phyloP scores from a whole-genome alignment of 2,113 vertebrate genomes.

The Cairina moschata region DNA sequence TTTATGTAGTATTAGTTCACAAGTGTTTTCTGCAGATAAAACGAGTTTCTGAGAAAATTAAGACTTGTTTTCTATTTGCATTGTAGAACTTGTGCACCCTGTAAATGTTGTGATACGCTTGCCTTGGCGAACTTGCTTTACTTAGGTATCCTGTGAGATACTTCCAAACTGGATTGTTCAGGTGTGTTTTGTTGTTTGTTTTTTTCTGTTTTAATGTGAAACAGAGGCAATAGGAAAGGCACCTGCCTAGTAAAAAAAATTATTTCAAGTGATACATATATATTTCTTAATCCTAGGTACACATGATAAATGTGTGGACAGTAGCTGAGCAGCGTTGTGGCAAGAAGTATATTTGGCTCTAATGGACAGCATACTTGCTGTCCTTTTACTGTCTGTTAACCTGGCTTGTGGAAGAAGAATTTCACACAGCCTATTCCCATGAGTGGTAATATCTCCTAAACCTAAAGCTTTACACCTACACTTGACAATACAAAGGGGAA shows the following conservation, averaged over 20 bases:
- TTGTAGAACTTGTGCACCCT: neutral
- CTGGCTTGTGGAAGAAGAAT: neutral
- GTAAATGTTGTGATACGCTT: too few species aligned
- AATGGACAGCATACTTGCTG: neutral
- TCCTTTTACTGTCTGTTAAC: neutral
- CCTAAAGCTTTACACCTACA: neutral
- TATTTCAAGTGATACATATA: rapidly evolving
- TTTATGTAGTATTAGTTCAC: neutral
- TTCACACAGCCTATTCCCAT: neutral
- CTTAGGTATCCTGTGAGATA: too few species aligned
- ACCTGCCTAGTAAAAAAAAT: neutral
- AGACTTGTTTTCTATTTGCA: neutral
- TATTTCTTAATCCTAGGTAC: neutral
- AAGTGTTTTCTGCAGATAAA: neutral
- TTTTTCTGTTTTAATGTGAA: neutral
- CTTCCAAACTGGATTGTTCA: too few species aligned
- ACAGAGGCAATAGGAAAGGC: neutral
- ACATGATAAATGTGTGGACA: neutral
- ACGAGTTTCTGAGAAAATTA: neutral
- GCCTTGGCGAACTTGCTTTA: too few species aligned
- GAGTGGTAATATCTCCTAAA: neutral
- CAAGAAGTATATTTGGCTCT: neutral
- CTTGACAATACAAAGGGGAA: neutral
- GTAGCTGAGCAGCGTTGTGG: neutral
- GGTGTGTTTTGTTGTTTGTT: neutral